A percentile compares a stretch with the other conserved stretches of the same genome.
Evolutionary conservation across 2,113 vertebrate genomes (phyloP).

Genomic region (Colossoma macropomum): DNA sequence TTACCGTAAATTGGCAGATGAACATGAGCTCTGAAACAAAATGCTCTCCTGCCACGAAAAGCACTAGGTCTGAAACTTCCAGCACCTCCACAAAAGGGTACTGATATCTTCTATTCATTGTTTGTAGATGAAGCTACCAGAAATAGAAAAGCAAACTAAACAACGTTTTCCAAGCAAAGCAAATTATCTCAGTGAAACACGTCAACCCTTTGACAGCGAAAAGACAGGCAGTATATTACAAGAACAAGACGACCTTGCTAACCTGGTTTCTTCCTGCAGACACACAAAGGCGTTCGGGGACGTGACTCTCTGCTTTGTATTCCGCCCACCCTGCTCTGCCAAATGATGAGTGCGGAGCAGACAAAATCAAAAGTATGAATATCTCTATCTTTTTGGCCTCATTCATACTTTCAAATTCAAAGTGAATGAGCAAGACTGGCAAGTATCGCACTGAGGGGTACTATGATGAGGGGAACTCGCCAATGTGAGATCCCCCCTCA

Average conservation of each 20-base stretch:
- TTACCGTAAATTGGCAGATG: background rate
- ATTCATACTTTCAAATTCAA: slow-evolving; percentile 43
- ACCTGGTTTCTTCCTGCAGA: slow-evolving; percentile 28
- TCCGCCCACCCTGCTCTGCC: slow-evolving; percentile 10
- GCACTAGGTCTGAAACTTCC: background rate
- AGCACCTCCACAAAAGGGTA: background rate
- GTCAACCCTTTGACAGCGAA: background rate
- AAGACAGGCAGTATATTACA: background rate
- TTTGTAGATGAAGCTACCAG: background rate
- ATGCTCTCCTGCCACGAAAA: background rate
- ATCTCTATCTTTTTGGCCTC: slow-evolving; percentile 39
- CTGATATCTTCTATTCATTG: slow-evolving; percentile 6
- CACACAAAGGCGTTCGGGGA: slow-evolving; percentile 41
- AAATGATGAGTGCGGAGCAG: slow-evolving; percentile 56
- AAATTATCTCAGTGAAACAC: background rate
- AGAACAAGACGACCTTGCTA: slow-evolving; percentile 31
- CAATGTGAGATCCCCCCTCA: slow-evolving; percentile 55
- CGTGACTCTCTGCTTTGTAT: slow-evolving; percentile 58
- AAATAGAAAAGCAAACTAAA: background rate
- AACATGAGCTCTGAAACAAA: background rate
- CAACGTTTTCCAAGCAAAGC: background rate
- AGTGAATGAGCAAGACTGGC: slow-evolving; percentile 44
- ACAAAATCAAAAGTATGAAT: slow-evolving; percentile 56
- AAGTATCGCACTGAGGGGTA: slow-evolving; percentile 48
- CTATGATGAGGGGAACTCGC: slow-evolving; percentile 45